Evolutionary conservation across 2,113 vertebrate genomes (phyloP).

Genomic region (Ceyx cyanopectus): DNA sequence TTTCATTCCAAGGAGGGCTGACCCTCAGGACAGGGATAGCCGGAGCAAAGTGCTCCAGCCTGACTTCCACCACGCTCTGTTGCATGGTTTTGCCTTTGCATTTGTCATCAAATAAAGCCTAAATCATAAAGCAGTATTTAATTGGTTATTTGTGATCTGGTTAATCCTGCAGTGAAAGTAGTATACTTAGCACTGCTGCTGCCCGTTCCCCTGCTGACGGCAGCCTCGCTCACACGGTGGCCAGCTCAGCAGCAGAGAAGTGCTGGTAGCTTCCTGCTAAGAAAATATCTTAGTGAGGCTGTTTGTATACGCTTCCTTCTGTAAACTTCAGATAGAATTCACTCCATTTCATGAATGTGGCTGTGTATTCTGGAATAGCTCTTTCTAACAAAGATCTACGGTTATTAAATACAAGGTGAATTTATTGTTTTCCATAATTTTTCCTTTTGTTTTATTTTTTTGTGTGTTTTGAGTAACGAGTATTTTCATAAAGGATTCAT

Average conservation of each 20-base stretch:
- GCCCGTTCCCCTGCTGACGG: neutral
- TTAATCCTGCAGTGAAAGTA: slow-evolving; percentile 25
- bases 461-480: neutral
- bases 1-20: neutral
- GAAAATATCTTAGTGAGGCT: slow-evolving; percentile 38
- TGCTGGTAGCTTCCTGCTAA: slow-evolving; percentile 33
- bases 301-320: slow-evolving; percentile 42
- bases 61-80: neutral
- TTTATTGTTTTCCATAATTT: neutral
- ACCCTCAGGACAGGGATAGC: rapidly evolving
- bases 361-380: neutral
- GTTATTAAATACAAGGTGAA: neutral
- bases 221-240: neutral
- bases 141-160: slow-evolving; percentile 56
- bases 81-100: neutral
- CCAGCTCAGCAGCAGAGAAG: neutral
- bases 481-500: neutral
- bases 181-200: neutral
- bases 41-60: neutral
- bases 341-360: neutral
- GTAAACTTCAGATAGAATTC: slow-evolving; percentile 49
- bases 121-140: slow-evolving; percentile 14
- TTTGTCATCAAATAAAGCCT: neutral
- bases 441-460: neutral
- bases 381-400: slow-evolving; percentile 3